Evolutionary conservation across 30 jellyfish, hydroid and myxozoan species (phyloP).

Genomic region (Sanderia malayensis): DNA sequence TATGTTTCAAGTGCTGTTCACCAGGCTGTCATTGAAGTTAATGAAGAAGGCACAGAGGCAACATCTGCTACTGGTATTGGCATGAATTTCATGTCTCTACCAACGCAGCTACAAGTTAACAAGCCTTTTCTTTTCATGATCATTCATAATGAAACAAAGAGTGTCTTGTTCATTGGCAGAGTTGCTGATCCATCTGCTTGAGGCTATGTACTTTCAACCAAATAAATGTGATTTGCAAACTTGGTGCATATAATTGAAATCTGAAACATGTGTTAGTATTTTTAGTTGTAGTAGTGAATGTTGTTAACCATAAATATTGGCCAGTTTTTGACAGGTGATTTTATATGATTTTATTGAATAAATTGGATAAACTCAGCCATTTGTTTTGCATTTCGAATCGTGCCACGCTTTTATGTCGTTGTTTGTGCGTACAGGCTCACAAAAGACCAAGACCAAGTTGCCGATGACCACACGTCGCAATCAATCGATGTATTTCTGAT

Average conservation of each 20-base stretch:
- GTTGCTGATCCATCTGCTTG: constrained; percentile 38
- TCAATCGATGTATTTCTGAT: background rate
- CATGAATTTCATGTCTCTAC: constrained; percentile 51
- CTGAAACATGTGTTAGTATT: background rate
- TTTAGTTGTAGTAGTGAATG: too few species aligned
- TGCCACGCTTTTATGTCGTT: background rate
- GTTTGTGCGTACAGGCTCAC: background rate
- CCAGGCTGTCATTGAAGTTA: constrained; percentile 68
- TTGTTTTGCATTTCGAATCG: too few species aligned
- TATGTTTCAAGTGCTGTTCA: constrained; percentile 71
- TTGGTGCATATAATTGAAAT: background rate
- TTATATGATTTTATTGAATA: too few species aligned
- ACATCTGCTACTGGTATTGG: constrained; percentile 86
- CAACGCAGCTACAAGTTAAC: constrained; percentile 58
- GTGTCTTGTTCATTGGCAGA: constrained; percentile 57
- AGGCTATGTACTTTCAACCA: too few species aligned
- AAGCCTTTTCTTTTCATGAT: constrained; percentile 63
- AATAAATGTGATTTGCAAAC: too few species aligned
- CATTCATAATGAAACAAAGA: constrained; percentile 7
- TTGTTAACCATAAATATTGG: too few species aligned
- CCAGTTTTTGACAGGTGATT: too few species aligned
- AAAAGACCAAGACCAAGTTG: background rate
- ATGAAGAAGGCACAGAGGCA: constrained; percentile 85
- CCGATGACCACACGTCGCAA: background rate
- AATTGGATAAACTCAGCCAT: too few species aligned